Evolutionary conservation across 2,797 vertebrate species (phyloP).

Genomic region (Alauda arvensis): DNA sequence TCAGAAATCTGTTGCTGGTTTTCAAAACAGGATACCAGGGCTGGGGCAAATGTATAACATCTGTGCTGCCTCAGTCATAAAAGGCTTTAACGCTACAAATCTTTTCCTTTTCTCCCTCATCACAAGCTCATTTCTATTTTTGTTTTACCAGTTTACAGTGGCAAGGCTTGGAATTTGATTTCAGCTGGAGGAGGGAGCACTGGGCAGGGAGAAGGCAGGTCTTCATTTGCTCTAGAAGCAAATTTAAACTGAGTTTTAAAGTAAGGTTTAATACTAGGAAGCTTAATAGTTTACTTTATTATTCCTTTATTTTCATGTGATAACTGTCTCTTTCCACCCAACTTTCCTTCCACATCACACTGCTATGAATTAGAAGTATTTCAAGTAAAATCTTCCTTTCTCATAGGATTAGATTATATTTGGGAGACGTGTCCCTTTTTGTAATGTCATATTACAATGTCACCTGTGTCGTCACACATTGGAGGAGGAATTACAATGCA

Average conservation of each 20-base stretch:
- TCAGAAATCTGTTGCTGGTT: background rate
- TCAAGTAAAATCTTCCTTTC: background rate
- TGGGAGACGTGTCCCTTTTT: background rate
- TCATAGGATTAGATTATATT: background rate
- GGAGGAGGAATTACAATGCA: background rate
- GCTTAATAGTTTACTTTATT: background rate
- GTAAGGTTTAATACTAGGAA: background rate
- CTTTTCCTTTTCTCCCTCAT: background rate
- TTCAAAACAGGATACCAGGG: constrained; percentile 26
- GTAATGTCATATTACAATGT: background rate
- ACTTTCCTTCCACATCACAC: background rate
- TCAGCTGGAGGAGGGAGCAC: background rate
- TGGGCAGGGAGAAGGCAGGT: background rate
- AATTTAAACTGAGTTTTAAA: background rate
- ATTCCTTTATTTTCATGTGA: background rate
- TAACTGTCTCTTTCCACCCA: background rate
- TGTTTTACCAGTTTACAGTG: background rate
- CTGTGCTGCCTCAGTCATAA: constrained; percentile 4
- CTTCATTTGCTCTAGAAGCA: background rate
- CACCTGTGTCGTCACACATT: background rate
- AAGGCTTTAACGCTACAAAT: background rate
- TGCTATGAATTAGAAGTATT: background rate
- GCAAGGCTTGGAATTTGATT: background rate
- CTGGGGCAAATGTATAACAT: constrained; percentile 19
- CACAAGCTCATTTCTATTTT: constrained; percentile 10